Evolutionary conservation across 2,888 invertebrate genomes (phyloP).

Genomic region (Seira ritae): DNA sequence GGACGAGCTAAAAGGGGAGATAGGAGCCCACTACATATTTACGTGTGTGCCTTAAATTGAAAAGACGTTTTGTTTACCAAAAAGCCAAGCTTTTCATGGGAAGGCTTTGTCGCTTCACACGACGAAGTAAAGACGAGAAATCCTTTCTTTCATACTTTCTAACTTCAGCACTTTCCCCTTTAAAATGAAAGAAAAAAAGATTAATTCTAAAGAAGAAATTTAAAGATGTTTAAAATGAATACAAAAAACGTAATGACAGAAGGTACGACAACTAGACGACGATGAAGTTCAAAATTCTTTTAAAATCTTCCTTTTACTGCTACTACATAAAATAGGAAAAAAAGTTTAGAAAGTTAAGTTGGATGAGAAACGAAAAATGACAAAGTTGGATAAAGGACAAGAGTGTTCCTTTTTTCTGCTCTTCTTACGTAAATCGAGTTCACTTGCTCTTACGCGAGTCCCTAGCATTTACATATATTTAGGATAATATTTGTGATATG

Average conservation of each 20-base stretch:
- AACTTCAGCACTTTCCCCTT: slow-evolving; percentile 11
- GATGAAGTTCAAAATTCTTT: no score
- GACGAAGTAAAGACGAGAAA: no score
- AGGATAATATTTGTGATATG: slow-evolving; percentile 12
- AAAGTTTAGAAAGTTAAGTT: slow-evolving; percentile 8
- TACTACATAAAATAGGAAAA: neutral
- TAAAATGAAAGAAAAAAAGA: slow-evolving; percentile 1
- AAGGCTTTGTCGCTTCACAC: slow-evolving; percentile 15
- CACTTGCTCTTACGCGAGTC: slow-evolving; percentile 3
- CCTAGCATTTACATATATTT: slow-evolving; percentile 6
- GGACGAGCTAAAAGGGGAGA: slow-evolving; percentile 17
- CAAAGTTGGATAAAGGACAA: slow-evolving; percentile 10
- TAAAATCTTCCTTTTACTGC: no score
- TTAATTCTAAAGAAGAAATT: slow-evolving; percentile 14
- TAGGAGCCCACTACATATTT: neutral
- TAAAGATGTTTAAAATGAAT: slow-evolving; percentile 4
- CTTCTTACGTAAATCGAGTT: neutral
- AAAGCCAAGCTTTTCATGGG: neutral
- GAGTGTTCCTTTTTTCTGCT: slow-evolving; percentile 6
- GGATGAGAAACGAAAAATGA: slow-evolving; percentile 15
- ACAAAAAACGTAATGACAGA: slow-evolving; percentile 5
- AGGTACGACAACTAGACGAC: neutral
- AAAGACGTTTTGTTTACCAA: slow-evolving; percentile 12
- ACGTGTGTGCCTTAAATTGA: slow-evolving; percentile 15
- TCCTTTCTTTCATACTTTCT: slow-evolving; percentile 9